Base-by-base conservation (phyloP, 2,113 vertebrate species). In the Sylvilagus bachmani region DNA sequence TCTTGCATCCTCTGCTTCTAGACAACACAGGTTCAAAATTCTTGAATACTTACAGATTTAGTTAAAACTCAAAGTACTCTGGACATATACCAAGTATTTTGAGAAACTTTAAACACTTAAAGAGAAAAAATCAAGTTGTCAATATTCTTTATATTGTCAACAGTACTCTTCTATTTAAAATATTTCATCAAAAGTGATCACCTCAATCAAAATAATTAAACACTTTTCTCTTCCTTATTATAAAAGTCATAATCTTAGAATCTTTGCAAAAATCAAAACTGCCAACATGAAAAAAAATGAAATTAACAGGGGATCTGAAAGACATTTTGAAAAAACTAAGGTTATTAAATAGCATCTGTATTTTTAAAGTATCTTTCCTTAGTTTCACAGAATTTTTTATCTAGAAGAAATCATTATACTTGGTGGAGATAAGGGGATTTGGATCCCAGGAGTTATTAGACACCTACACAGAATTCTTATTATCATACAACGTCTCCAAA, bases 41-140 rank as follows among this genome's bases (percentile, higher is more conserved):
- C n/a, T 70, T 74, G 3, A 51, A 82, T 51, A 73, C 21, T 82
- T 82, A 67, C 5, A 86, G 31, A 85, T 77, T 89, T 64, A 86
- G 10, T 93, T 67, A 93, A 95, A 84, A 77, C 12, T 70, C 73
- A 90, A 94, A 92, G 69, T 93, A 86, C 86, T 94, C 21, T 62
- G 3, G 4, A 86, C 13, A 86, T 21, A 70, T 27, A 64, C 3
- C 5, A 90, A 79, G 10, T 75, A 75, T 67, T 94, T 25, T 78
- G 19, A 92, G 24, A 95, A 81, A 88, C 31, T 70, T 74, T 64
- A 70, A 94, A 71, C 49, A 90, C 66, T 8, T 95, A 53, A 49
- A 86, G 93, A 75, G 31, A 95, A 82, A 44, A 87, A 55, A 78
- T 66, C 12, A 84, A 24, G 6, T 49, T 78, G 5, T 88, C 61